These are phyloP conservation scores for Isichthys henryi DNA, from an alignment of 2,113 vertebrate genomes.

Conservation along the genomic window DNA sequence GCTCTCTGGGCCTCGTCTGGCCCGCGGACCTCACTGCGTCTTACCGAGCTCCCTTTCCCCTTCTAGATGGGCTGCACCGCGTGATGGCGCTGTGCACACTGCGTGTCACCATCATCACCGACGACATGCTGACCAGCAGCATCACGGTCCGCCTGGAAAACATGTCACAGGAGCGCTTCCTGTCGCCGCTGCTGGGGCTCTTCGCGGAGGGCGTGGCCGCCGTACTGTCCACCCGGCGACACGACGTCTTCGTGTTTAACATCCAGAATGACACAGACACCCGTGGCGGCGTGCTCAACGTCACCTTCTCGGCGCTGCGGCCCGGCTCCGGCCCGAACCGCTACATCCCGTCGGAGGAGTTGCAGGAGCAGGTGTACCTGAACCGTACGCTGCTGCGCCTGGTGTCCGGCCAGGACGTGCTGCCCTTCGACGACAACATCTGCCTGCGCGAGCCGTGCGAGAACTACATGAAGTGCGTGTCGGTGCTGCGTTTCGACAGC, in stretches of 20 bases:
- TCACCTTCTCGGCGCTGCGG: conserved; percentile 75
- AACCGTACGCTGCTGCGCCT: conserved; percentile 68
- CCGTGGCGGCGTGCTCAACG: conserved; percentile 68
- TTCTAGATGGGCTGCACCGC: conserved; percentile 75
- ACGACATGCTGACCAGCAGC: conserved; percentile 96
- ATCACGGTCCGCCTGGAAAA: conserved; percentile 94
- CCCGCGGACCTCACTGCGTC: background rate
- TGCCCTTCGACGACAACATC: conserved; percentile 83
- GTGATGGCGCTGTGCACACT: conserved; percentile 76
- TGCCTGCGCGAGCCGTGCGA: conserved; percentile 80
- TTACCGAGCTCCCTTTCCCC: conserved; percentile 68
- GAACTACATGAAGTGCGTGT: conserved; percentile 88
- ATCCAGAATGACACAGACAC: conserved; percentile 77
- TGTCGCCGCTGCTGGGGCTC: conserved; percentile 76
- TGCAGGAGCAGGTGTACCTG: conserved; percentile 81
- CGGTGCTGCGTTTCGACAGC: conserved; percentile 73
- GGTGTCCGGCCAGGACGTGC: conserved; percentile 70
- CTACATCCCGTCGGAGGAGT: conserved; percentile 72
- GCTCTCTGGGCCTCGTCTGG: background rate
- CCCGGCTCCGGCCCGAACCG: conserved; percentile 58
- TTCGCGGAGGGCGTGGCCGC: conserved; percentile 75
- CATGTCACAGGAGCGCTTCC: conserved; percentile 95
- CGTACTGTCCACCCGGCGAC: conserved; percentile 67
- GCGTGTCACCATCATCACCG: conserved; percentile 90
- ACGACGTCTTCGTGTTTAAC: conserved; percentile 74